Percentiles rank a stretch among this genome's conserved stretches.
Conservation (phyloP, 2,797 vertebrate species). For the Dendrocincla fuliginosa region DNA sequence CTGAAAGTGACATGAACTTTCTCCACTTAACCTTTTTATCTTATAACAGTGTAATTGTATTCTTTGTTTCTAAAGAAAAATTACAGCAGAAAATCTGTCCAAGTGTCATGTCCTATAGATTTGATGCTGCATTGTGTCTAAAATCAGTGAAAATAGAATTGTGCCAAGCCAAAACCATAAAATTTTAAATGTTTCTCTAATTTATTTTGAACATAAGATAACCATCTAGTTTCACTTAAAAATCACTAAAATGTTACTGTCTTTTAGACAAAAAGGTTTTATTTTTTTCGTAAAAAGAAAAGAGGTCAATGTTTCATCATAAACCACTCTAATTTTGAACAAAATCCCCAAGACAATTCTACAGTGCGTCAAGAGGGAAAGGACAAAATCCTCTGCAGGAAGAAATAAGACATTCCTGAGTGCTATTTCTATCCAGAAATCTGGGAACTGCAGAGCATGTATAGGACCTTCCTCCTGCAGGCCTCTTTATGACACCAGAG, state of each 20-base stretch:
- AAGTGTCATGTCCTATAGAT: background rate
- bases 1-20: background rate
- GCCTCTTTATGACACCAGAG: background rate
- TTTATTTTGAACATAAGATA: background rate
- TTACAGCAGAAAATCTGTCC: background rate
- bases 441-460: background rate
- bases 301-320: background rate
- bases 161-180: background rate
- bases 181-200: background rate
- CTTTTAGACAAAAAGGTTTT: background rate
- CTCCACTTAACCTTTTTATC: background rate
- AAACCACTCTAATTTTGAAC: background rate
- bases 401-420: background rate
- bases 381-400: background rate
- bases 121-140: background rate
- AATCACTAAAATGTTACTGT: background rate
- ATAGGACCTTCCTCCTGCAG: background rate
- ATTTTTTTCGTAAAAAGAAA: background rate
- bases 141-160: background rate
- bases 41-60: background rate
- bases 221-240: background rate
- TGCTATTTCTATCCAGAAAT: background rate
- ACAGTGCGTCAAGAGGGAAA: background rate
- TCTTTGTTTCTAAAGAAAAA: background rate
- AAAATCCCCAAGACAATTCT: background rate